Evolutionary conservation across 2,888 invertebrate species (phyloP), one percentile per base, ranked within the genome.

Genomic region (Phyllotreta striolata): DNA sequence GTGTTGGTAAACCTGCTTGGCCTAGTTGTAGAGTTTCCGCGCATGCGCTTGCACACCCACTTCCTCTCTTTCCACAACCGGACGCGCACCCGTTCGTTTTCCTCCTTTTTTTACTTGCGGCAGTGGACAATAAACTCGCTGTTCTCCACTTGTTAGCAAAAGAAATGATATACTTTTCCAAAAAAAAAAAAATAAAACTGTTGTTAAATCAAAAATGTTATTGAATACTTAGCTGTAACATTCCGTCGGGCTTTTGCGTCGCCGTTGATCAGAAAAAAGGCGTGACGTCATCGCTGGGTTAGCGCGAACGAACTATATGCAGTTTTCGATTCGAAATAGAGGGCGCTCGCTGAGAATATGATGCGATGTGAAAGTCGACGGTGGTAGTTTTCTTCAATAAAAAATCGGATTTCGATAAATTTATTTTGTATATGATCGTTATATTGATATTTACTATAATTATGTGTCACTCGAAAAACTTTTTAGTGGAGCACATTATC

Each of bases 401-500:
- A n/a, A 76, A 76, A 74, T 76, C 73, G 71, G 73, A 73, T 77
- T 78, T 77, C 77, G 78, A 74, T 77, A 76, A 75, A 76, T 80
- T 79, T 81, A 80, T 81, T 81, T 81, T 81, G 78, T 76, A 77
- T 73, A 76, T 78, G 75, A 79, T 79, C 73, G 77, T 78, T 77
- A 75, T 77, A 75, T 67, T 75, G 64, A 58, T 59, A 59, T 59
- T 64, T 37, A 51, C 51, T 51, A 51, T 47, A 47, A 67, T 64
- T 66, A 67, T 71, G 73, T 78, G 77, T 79, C 79, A 79, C 78
- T 79, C 74, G 76, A 79, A 76, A 78, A 75, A 77, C 35, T 34
- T 57, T 49, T 47, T 64, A 64, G 57, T 79, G 81, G 80, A 82
- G 82, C 81, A 82, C 82, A 82, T 82, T 82, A 82, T 82, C 81